Conservation (phyloP, 2,888 invertebrate genomes). For the Torymus texanus region DNA sequence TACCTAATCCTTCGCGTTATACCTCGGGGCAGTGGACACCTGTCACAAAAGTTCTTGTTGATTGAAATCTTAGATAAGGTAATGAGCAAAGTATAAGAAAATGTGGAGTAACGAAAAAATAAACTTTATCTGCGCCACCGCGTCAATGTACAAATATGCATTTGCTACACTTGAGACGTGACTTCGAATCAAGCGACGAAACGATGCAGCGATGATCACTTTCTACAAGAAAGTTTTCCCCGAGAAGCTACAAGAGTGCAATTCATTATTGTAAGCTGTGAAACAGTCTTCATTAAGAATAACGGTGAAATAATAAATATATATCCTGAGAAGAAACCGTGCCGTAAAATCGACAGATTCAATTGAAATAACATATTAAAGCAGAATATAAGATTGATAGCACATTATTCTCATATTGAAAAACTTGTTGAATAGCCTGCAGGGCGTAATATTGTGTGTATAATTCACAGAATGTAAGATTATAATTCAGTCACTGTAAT, state of each 20-base stretch:
- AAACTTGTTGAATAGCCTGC: conserved; percentile 62
- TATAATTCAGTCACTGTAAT: conserved; percentile 65
- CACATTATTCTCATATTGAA: conserved; percentile 65
- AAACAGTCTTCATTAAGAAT: conserved; percentile 63
- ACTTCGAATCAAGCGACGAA: conserved; percentile 40
- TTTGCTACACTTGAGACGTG: conserved; percentile 41
- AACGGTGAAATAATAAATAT: conserved; percentile 17
- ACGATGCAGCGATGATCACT: conserved; percentile 38
- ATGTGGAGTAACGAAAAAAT: conserved; percentile 16
- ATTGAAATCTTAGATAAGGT: conserved; percentile 46
- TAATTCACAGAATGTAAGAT: conserved; percentile 69
- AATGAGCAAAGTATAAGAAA: conserved; percentile 35
- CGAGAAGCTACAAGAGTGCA: conserved; percentile 52
- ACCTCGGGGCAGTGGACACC: conserved; percentile 41
- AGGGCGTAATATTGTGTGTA: conserved; percentile 68
- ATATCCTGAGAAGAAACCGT: conserved; percentile 26
- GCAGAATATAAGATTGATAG: conserved; percentile 61
- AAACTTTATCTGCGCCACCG: conserved; percentile 45
- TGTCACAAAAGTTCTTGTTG: conserved; percentile 55
- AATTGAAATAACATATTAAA: conserved; percentile 47
- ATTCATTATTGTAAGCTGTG: conserved; percentile 64
- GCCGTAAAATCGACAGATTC: conserved; percentile 37
- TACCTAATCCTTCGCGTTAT: conserved; percentile 43
- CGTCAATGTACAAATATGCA: conserved; percentile 46
- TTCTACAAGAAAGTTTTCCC: conserved; percentile 57